phyloP scores from a whole-genome alignment of 2,888 invertebrate genomes.

The Autographa gamma region DNA sequence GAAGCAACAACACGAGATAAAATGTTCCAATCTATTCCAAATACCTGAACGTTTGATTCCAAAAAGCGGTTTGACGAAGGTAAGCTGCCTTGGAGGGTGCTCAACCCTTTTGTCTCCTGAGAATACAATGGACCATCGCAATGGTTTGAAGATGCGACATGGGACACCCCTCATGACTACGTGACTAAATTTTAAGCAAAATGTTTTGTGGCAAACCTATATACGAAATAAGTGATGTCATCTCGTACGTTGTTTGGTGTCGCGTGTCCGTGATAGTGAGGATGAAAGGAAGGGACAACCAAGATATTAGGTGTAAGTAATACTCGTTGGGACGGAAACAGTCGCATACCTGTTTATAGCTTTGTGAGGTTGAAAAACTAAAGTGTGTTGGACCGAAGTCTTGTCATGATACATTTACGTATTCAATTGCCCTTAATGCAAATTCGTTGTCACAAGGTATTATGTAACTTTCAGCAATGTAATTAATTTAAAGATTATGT shows the following conservation, averaged over 20 bases:
- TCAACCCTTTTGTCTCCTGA: slow-evolving; percentile 86
- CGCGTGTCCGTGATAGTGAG: slow-evolving; percentile 60
- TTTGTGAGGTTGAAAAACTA: neutral
- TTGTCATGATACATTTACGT: neutral
- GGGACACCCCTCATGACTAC: slow-evolving; percentile 82
- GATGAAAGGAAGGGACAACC: slow-evolving; percentile 43
- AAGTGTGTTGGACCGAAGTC: neutral
- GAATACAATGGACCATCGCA: slow-evolving; percentile 87
- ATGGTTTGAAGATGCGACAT: slow-evolving; percentile 85
- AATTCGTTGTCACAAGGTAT: neutral
- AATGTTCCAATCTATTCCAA: slow-evolving; percentile 75
- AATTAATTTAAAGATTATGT: neutral
- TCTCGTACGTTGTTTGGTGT: slow-evolving; percentile 70
- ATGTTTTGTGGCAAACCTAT: slow-evolving; percentile 81
- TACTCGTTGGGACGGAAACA: slow-evolving; percentile 5
- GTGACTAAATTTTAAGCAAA: slow-evolving; percentile 87
- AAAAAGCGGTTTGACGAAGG: slow-evolving; percentile 86
- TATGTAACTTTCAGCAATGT: neutral
- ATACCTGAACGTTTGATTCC: slow-evolving; percentile 82
- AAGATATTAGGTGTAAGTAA: slow-evolving; percentile 27
- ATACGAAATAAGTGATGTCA: slow-evolving; percentile 84
- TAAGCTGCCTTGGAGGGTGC: slow-evolving; percentile 78
- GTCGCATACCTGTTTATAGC: neutral
- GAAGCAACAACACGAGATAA: slow-evolving; percentile 59
- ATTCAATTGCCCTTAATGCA: neutral